phyloP scores from a whole-genome alignment of 2,888 invertebrate genomes.

The Didymodactylos carnosus region DNA sequence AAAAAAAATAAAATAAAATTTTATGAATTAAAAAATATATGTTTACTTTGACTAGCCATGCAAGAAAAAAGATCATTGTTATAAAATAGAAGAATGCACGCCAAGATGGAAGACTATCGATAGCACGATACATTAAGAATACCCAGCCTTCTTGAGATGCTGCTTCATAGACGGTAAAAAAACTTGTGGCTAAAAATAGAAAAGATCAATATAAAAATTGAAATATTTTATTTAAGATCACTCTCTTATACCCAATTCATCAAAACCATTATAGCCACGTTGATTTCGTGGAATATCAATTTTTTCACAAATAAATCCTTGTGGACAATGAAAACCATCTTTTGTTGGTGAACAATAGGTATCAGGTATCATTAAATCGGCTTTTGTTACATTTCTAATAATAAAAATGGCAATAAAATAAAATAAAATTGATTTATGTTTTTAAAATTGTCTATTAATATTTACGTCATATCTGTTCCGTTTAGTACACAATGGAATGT shows the following conservation, averaged over 20 bases:
- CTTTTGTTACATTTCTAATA: conserved; percentile 61
- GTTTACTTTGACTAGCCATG: conserved; percentile 76
- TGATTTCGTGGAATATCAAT: conserved; percentile 64
- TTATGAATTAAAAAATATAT: too few species aligned
- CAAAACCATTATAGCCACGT: conserved; percentile 94
- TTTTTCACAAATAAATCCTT: conserved; percentile 84
- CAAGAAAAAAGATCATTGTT: conserved; percentile 96
- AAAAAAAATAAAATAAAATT: too few species aligned
- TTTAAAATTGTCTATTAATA: too few species aligned
- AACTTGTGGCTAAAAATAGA: conserved; percentile 57
- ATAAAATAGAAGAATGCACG: conserved; percentile 85
- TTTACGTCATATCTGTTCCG: conserved; percentile 48
- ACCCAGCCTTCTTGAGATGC: conserved; percentile 99
- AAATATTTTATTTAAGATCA: too few species aligned
- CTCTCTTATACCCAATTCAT: too few species aligned
- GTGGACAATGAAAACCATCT: conserved; percentile 84
- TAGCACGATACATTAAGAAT: conserved; percentile 93
- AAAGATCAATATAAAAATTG: too few species aligned
- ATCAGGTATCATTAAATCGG: conserved; percentile 88
- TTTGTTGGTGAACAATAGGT: conserved; percentile 67
- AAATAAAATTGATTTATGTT: too few species aligned
- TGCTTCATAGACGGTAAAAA: conserved; percentile 98
- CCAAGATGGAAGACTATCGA: conserved; percentile 89
- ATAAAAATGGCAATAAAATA: too few species aligned
- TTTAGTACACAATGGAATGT: conserved; percentile 91